A percentile compares a stretch with the other conserved stretches of the same genome.
These are phyloP conservation scores for Styela clava DNA, from an alignment of 23 tunicate species.

Conservation along the genomic window DNA sequence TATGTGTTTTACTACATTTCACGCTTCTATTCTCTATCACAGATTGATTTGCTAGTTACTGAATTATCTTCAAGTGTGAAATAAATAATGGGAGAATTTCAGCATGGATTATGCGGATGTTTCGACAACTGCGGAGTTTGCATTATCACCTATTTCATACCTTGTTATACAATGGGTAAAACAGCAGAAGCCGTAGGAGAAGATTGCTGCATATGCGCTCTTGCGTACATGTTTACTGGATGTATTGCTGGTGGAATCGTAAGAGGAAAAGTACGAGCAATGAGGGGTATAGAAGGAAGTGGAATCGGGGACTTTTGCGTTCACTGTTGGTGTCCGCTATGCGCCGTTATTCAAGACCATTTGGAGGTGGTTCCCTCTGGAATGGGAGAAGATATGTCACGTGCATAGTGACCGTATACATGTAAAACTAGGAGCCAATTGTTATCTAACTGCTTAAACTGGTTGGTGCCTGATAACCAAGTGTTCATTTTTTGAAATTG, in stretches of 20 bases:
- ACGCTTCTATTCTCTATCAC: too few relatives aligned
- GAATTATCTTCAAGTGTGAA: too few relatives aligned
- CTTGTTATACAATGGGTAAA: conserved; percentile 71
- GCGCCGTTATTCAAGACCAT: conserved; percentile 66
- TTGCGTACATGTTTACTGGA: conserved; percentile 53
- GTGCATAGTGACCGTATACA: conserved; percentile 26
- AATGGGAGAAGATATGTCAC: conserved; percentile 32
- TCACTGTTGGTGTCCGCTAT: conserved; percentile 55
- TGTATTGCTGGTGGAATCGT: conserved; percentile 76
- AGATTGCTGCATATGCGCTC: conserved; percentile 36
- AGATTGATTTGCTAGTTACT: too few relatives aligned
- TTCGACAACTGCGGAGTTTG: conserved; percentile 83
- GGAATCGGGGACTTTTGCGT: conserved; percentile 43
- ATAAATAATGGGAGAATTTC: conserved; percentile 41
- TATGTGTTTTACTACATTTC: too few relatives aligned
- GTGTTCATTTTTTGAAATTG: too few relatives aligned
- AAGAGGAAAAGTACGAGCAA: conserved; percentile 51
- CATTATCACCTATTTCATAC: conserved; percentile 48
- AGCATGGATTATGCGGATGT: conserved; percentile 59
- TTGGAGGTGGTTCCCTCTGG: conserved; percentile 34
- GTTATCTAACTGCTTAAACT: too few relatives aligned
- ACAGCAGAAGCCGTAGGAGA: conserved; percentile 82
- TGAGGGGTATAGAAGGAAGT: conserved; percentile 45
- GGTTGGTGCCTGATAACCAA: too few relatives aligned
- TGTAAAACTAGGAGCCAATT: too few relatives aligned